Base-by-base conservation (phyloP, 2,888 invertebrate genomes). In the Clistopyga incitator region DNA sequence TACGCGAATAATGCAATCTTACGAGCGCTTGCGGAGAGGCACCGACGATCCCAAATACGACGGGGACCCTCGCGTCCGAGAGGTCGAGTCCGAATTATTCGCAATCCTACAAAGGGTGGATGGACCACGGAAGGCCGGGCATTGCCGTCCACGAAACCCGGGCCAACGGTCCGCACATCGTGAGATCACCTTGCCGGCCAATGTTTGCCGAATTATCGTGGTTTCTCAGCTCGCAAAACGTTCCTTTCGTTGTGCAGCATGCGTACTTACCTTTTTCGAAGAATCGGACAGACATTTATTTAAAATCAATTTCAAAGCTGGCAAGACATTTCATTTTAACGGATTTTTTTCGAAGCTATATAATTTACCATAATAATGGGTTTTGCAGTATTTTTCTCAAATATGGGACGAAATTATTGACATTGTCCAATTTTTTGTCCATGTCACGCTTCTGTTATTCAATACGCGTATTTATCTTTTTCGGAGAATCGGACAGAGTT, bases 61-160 rank as follows among this genome's bases (percentile, higher is more conserved):
- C 18, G 13, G 54, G 54, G 11, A 20, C 20, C 20, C 2, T 23
- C 54, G 54, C 20, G 54, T 2, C 29, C 54, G 23, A 59, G 59
- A 29, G 59, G n/a, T 34, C 59, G 59, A 59, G 59, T 29, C 15
- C 29, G 59, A 59, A 59, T 59, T 59, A 59, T 59, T 59, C 59
- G 59, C n/a, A 34, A n/a, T 29, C 6, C n/a, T 54, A 59, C 59
- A 59, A 59, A 59, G 59, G 59, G 59, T 10, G 52, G 29, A 29
- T 13, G n/a, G 11, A 29, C 29, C 29, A 42, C 64, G 25, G 64
- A 65, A 65, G 42, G 13, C 42, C 3, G 20, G 65, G 45, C 42
- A 64, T 64, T 64, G 20, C 64, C 64, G 20, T 38, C 34, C 8
- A 15, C 20, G 10, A 6, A 52, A n/a, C 52, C 20, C 20, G 20